Evolutionary conservation across 2,113 vertebrate species (phyloP).

Genomic region (Ibidorhyncha struthersii): DNA sequence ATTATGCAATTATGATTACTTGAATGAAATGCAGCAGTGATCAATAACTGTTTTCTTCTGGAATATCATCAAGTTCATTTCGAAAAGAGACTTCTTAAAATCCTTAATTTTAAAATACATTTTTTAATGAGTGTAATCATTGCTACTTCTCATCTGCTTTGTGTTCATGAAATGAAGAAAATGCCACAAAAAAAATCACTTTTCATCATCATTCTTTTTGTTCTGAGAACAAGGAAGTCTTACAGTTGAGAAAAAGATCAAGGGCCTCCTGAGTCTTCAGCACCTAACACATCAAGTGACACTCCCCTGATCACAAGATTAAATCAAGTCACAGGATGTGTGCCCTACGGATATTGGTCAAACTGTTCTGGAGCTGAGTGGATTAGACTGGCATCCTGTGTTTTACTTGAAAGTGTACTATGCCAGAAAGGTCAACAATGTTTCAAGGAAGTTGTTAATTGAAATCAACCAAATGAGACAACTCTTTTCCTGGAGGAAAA

Average conservation of each 20-base stretch:
- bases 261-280: constrained; percentile 11
- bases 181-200: background rate
- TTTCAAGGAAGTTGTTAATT: constrained; percentile 68
- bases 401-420: constrained; percentile 51
- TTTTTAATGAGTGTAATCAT: background rate
- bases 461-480: constrained; percentile 66
- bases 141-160: background rate
- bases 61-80: background rate
- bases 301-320: constrained; percentile 65
- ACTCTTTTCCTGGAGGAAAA: constrained; percentile 39
- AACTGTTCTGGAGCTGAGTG: constrained; percentile 63
- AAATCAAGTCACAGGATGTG: constrained; percentile 71
- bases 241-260: constrained; percentile 53
- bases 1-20: background rate
- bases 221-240: constrained; percentile 10
- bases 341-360: constrained; percentile 61
- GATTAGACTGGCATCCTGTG: constrained; percentile 63
- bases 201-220: background rate
- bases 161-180: background rate
- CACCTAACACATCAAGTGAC: constrained; percentile 63
- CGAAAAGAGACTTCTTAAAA: background rate
- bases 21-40: background rate
- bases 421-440: constrained; percentile 55
- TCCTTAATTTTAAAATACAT: background rate
- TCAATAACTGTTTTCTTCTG: background rate